Conservation (phyloP, 1,140 invertebrate genomes). For the Nymphalis io region DNA sequence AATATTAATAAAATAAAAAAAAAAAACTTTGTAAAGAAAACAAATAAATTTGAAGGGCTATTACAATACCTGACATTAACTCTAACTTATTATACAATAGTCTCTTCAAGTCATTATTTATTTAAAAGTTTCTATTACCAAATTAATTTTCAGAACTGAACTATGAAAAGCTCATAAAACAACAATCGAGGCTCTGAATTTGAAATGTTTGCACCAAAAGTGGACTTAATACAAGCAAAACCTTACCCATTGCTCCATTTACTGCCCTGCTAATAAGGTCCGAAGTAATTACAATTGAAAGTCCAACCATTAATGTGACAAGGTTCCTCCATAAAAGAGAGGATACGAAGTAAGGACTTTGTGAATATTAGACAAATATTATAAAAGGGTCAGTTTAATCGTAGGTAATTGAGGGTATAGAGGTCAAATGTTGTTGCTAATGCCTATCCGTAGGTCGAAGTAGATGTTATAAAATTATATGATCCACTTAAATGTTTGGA, state of each 20-base stretch:
- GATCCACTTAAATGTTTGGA: slow-evolving; percentile 4
- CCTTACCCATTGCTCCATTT: slow-evolving; percentile 29
- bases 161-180: slow-evolving; percentile 32
- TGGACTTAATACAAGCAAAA: slow-evolving; percentile 15
- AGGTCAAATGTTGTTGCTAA: slow-evolving; percentile 30
- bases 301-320: slow-evolving; percentile 41
- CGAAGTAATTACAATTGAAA: slow-evolving; percentile 40
- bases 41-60: too few species aligned
- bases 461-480: slow-evolving; percentile 15
- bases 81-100: too few species aligned
- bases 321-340: slow-evolving; percentile 40
- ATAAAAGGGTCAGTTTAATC: slow-evolving; percentile 40
- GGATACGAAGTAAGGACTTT: slow-evolving; percentile 36
- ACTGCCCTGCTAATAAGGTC: slow-evolving; percentile 42
- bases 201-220: slow-evolving; percentile 22
- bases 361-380: slow-evolving; percentile 41
- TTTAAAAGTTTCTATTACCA: neutral
- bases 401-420: slow-evolving; percentile 34
- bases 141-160: neutral
- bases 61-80: too few species aligned
- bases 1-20: too few species aligned
- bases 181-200: slow-evolving; percentile 16
- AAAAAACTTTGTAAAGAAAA: too few species aligned
- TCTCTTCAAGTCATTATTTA: too few species aligned
- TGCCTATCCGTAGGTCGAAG: slow-evolving; percentile 10